Evolutionary conservation across 2,797 vertebrate genomes (phyloP).

Genomic region (Rhinogobio ventralis): DNA sequence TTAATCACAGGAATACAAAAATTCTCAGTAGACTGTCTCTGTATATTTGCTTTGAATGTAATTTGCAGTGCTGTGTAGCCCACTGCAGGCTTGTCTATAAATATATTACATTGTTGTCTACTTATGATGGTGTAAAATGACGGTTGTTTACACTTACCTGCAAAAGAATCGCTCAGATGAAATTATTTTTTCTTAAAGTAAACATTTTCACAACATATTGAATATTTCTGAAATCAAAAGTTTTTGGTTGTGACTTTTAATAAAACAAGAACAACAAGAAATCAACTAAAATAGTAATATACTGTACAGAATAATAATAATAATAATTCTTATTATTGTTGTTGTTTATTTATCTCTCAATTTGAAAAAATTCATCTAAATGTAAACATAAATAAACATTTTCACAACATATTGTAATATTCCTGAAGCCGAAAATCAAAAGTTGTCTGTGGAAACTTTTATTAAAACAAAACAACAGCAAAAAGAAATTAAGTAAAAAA

Average conservation of each 20-base stretch:
- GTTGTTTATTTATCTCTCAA: not conserved
- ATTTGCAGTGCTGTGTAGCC: constrained; percentile 11
- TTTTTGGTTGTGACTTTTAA: not conserved
- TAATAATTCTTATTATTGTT: not conserved
- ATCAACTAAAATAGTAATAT: not conserved
- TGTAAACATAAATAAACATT: not conserved
- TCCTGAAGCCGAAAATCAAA: not conserved
- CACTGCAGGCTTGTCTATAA: constrained; percentile 9
- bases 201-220: not conserved
- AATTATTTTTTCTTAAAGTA: not conserved
- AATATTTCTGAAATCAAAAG: not conserved
- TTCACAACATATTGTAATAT: not conserved
- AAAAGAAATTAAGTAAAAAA: not conserved
- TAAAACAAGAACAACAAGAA: not conserved
- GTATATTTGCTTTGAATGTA: not conserved
- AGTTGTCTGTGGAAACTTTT: not conserved
- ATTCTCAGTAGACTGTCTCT: not conserved
- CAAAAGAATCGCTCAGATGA: not conserved
- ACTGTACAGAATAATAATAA: not conserved
- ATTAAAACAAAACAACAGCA: not conserved
- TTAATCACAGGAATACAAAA: constrained; percentile 23
- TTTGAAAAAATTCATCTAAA: not conserved
- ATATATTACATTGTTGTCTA: not conserved
- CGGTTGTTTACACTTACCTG: too few species aligned
- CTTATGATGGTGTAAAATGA: not conserved